A percentile compares a stretch with the other conserved stretches of the same genome.
Conservation (phyloP, 2,797 vertebrate species). For the Sciurus carolinensis region DNA sequence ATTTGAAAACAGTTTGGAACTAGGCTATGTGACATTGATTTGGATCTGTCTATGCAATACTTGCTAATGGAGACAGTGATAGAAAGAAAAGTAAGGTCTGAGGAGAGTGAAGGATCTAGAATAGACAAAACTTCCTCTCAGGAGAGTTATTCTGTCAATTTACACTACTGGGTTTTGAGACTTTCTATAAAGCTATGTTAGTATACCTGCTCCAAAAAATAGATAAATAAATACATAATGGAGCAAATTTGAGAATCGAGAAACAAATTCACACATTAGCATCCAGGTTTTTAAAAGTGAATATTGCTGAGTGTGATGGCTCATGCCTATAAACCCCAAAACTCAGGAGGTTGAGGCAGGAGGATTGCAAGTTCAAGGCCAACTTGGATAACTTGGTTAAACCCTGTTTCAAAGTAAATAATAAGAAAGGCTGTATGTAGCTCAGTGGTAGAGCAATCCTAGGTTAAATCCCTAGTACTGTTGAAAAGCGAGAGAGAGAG, state of each 20-base stretch:
- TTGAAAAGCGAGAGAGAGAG: no score
- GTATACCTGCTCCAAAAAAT: no score
- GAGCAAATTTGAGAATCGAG: neutral
- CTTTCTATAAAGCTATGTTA: neutral
- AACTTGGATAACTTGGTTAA: no score
- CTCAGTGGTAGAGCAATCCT: no score
- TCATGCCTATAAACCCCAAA: no score
- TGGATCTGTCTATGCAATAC: neutral
- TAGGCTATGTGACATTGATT: neutral
- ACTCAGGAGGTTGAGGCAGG: no score
- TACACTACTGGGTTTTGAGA: neutral
- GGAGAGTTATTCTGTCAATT: neutral
- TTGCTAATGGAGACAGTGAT: neutral
- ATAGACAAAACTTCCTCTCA: neutral
- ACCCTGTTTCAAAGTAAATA: no score
- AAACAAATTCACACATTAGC: neutral
- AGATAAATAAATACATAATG: no score
- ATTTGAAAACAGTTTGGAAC: neutral
- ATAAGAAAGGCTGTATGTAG: no score
- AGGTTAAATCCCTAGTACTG: no score
- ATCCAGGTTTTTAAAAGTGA: neutral
- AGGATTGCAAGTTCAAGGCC: no score
- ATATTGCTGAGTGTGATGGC: no score
- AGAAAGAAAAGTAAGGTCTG: neutral
- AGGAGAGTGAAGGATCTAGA: neutral